Evolutionary conservation across 2,888 invertebrate species (phyloP).

Genomic region (Drosophila differens): DNA sequence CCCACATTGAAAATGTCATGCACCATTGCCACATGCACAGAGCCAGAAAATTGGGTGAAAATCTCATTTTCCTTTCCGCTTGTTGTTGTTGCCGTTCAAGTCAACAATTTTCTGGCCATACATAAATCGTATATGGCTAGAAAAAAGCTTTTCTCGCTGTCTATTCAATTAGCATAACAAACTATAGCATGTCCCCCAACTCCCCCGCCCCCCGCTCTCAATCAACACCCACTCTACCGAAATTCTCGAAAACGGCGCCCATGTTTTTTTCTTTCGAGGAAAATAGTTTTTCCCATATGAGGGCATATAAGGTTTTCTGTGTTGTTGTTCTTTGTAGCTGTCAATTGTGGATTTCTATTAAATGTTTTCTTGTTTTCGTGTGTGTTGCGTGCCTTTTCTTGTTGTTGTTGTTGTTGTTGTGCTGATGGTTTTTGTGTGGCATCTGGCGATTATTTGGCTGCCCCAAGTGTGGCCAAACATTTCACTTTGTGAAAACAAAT

Average conservation of each 20-base stretch:
- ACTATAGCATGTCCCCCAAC: constrained; percentile 33
- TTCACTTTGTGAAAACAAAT: constrained; percentile 68
- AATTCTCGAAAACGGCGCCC: constrained; percentile 57
- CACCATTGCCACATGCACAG: constrained; percentile 55
- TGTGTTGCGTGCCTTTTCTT: constrained; percentile 30
- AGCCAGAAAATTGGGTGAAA: constrained; percentile 82
- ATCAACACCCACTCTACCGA: constrained; percentile 60
- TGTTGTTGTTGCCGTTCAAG: constrained; percentile 2
- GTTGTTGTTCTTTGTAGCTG: constrained; percentile 27
- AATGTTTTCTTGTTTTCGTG: constrained; percentile 10
- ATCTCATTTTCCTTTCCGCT: constrained; percentile 46
- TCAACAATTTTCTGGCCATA: constrained; percentile 41
- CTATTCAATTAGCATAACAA: constrained; percentile 79
- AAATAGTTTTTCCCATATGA: constrained; percentile 48
- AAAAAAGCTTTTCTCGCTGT: constrained; percentile 64
- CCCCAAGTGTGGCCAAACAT: constrained; percentile 61
- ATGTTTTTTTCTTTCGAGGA: constrained; percentile 20
- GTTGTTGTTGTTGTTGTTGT: constrained; percentile 24
- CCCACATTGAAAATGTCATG: constrained; percentile 65
- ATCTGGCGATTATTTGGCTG: constrained; percentile 52
- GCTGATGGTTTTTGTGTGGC: constrained; percentile 10
- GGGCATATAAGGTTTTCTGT: constrained; percentile 26
- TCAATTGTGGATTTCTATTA: constrained; percentile 42
- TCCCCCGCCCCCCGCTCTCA: neutral
- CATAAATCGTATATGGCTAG: constrained; percentile 65